Base-by-base conservation (phyloP, 2,113 vertebrate species). In the Ardeotis arabs region DNA sequence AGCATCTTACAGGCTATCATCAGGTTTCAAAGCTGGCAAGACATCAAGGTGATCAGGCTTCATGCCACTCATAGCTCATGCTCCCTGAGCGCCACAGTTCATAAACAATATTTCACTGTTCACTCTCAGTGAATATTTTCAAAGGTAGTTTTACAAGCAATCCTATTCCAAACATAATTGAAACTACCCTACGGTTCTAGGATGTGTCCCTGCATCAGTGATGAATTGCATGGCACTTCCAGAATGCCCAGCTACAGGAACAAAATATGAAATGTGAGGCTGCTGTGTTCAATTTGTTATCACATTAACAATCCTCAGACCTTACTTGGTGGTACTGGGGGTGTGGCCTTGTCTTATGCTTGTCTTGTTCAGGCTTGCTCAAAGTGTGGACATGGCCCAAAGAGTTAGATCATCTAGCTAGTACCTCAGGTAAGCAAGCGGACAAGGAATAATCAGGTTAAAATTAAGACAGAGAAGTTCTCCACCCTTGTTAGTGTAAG, bases 261-360 rank as follows among this genome's bases (percentile, higher is more conserved):
- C 21, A 62, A 1, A 0, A 22, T 8, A 67, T 0, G 3, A 75
- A 85, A 92, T 4, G 4, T 33, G 56, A 70, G 27, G 47, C 33
- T 53, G 27, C 18, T 66, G 8, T 33, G 18, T 37, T 52, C 14
- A 52, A 31, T 92, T 74, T 82, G 15, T 78, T 56, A 82, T 31
- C 44, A 35, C 9, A 56, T 45, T 25, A 52, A 52, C 50, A 39
- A 8, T 24, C n/a, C 24, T 87, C 60, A 70, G 58, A 16, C 8
- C 4, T 70, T 55, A 29, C 16, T 21, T 55, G 5, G 8, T 50
- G n/a, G 17, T 22, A 31, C 7, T 70, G 56, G 47, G 41, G 76
- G 31, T 5, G 6, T 16, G 23, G 11, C 23, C 39, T 44, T 16
- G 41, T 44, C 50, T 76, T 83, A 23, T 45, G 39, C 12, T 35